Evolutionary conservation across 2,888 invertebrate genomes (phyloP), one percentile per base, ranked within the genome.

Genomic region (Ferrisia virgata): DNA sequence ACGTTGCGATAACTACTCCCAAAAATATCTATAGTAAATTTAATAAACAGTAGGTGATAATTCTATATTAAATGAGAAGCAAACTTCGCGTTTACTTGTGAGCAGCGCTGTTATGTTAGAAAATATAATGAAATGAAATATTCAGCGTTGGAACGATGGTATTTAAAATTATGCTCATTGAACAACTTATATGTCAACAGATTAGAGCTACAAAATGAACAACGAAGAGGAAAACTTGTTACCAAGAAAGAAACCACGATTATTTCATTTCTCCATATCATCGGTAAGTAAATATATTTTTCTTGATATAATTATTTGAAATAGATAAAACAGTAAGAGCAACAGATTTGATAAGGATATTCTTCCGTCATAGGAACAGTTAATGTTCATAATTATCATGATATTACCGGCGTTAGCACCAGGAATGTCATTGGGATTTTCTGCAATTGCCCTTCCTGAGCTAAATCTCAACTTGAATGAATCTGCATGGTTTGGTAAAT

Each of bases 401-500:
- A 91, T 90, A 86, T 87, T 90, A 43, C 89, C 90, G 0, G 89
- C 89, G 83, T 86, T 91, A 47, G 90, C 91, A 1, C 91, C 91
- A 0, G 90, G 91, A 3, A 91, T 91, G 91, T 90, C 89, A 79
- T 88, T 91, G 47, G 91, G 91, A 1, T 92, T 90, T 87, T 91
- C 91, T n/a, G 91, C 91, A 0, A 89, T 91, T 1, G 90, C 90
- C 0, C 87, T 91, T 28, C 90, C 90, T 18, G 87, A 89, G 11
- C 86, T 91, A 39, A 87, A 88, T 18, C 85, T 89, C 18, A 86
- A 86, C 58, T 87, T 91, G 15, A 87, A 87, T 64, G 86, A 91
- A 87, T 89, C 89, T 0, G 91, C 91, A 25, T 92, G 91, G 91
- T 90, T 91, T 87, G 91, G 91, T 91, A 88, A 88, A 89, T 87